Evolutionary conservation across 2,888 invertebrate species (phyloP).

Genomic region (Ophion costatus): DNA sequence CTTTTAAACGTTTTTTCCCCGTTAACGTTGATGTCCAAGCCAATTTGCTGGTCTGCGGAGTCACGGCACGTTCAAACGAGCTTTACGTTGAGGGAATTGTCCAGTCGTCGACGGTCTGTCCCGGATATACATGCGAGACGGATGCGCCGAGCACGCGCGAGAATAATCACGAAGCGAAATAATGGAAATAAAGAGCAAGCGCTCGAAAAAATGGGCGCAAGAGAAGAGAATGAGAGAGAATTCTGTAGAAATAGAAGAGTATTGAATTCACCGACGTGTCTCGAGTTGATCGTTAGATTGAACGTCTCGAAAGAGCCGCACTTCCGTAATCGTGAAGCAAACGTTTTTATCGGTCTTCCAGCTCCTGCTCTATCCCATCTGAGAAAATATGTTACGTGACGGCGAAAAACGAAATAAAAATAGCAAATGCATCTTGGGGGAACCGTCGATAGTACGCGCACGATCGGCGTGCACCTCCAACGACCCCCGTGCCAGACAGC

Average conservation of each 20-base stretch:
- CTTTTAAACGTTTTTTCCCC: constrained; percentile 10
- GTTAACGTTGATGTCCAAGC: constrained; percentile 9
- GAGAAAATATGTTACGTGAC: background rate
- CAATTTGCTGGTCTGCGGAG: constrained; percentile 44
- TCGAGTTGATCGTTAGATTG: constrained; percentile 8
- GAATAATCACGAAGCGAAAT: constrained; percentile 40
- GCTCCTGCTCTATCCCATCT: background rate
- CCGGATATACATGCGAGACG: constrained; percentile 25
- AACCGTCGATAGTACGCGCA: too few species aligned
- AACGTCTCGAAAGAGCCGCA: background rate
- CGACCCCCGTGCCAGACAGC: too few species aligned
- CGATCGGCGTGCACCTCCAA: too few species aligned
- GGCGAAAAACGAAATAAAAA: background rate
- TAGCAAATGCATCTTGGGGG: too few species aligned
- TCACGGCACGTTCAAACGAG: constrained; percentile 71
- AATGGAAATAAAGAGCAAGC: constrained; percentile 32
- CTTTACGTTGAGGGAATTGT: constrained; percentile 72
- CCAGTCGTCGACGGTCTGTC: constrained; percentile 66
- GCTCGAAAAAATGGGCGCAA: background rate
- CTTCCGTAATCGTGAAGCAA: constrained; percentile 31
- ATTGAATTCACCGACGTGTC: constrained; percentile 37
- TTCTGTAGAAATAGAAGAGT: constrained; percentile 9
- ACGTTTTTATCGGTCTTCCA: constrained; percentile 27
- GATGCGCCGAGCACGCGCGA: constrained; percentile 40
- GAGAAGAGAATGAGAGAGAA: background rate